A percentile compares a stretch with the other conserved stretches of the same genome.
Conservation (phyloP, 1,140 invertebrate species). For the Drosophila asahinai region DNA sequence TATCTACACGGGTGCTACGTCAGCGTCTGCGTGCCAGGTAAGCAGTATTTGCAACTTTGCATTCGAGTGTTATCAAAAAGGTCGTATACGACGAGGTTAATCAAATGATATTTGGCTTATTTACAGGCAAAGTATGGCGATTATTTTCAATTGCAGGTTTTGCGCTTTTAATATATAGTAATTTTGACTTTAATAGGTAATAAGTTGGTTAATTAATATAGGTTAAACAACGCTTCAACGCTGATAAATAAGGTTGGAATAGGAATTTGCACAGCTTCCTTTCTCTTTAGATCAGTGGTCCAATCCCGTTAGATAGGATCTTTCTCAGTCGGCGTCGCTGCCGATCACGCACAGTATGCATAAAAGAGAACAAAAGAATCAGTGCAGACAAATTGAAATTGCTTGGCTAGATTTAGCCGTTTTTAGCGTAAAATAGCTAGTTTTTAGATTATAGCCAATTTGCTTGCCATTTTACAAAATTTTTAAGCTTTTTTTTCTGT, state of each 20-base stretch:
- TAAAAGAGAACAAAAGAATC: no score
- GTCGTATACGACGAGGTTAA: slow-evolving; percentile 8
- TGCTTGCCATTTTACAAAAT: no score
- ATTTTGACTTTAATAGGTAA: not conserved
- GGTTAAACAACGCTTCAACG: no score
- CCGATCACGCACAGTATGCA: no score
- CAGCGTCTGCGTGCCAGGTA: slow-evolving; percentile 47
- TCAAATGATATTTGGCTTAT: slow-evolving; percentile 7
- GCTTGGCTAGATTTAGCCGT: no score
- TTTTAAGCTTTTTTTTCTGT: no score
- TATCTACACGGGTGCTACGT: slow-evolving; percentile 10
- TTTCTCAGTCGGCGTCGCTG: no score
- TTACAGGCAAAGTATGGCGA: not conserved
- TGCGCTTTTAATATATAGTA: not conserved
- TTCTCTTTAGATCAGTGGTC: not conserved
- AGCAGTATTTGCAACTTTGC: slow-evolving; percentile 49
- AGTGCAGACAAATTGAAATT: no score
- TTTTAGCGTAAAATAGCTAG: no score
- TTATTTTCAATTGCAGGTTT: not conserved
- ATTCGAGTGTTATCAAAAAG: slow-evolving; percentile 30
- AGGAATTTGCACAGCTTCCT: not conserved
- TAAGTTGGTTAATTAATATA: no score
- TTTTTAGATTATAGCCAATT: no score
- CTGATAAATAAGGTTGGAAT: not conserved
- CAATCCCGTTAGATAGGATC: no score